phyloP scores from a whole-genome alignment of 1,140 invertebrate genomes.

The Drosophila virilis region DNA sequence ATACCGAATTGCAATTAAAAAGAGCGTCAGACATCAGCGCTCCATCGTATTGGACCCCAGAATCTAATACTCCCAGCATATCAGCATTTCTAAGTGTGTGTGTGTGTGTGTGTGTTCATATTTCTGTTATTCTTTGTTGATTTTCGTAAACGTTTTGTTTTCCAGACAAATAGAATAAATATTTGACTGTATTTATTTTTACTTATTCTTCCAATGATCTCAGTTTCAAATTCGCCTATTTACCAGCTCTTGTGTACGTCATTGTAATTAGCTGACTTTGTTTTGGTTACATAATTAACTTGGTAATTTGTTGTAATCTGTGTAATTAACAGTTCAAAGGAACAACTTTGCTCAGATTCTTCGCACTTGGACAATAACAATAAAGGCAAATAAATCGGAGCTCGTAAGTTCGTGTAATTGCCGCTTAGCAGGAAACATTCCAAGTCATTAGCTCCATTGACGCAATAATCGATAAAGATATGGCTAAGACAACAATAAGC shows the following conservation, averaged over 20 bases:
- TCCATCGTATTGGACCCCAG: background rate
- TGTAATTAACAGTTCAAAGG: slow-evolving; percentile 5
- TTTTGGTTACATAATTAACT: background rate
- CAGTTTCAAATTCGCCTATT: slow-evolving; percentile 17
- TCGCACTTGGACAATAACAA: slow-evolving; percentile 3
- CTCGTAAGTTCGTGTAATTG: slow-evolving; percentile 37
- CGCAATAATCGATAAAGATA: slow-evolving; percentile 6
- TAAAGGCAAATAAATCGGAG: slow-evolving; percentile 6
- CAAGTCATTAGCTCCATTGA: slow-evolving; percentile 8
- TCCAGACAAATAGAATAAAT: slow-evolving; percentile 27
- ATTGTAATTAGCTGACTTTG: background rate
- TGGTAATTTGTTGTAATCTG: background rate
- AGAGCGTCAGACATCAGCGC: slow-evolving; percentile 24
- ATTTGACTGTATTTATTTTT: slow-evolving; percentile 27
- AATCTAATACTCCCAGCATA: background rate
- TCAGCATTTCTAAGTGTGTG: background rate
- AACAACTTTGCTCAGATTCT: background rate
- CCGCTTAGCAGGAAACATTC: slow-evolving; percentile 23
- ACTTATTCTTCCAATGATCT: slow-evolving; percentile 41
- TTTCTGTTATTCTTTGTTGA: slow-evolving; percentile 16
- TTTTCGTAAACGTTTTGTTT: slow-evolving; percentile 23
- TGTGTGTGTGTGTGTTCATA: slow-evolving; percentile 1
- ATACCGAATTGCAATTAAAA: slow-evolving; percentile 21
- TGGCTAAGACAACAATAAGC: background rate
- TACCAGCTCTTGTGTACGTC: background rate